These are phyloP conservation scores for Bacillus rossius DNA, from an alignment of 1,140 invertebrate species.

Conservation along the genomic window DNA sequence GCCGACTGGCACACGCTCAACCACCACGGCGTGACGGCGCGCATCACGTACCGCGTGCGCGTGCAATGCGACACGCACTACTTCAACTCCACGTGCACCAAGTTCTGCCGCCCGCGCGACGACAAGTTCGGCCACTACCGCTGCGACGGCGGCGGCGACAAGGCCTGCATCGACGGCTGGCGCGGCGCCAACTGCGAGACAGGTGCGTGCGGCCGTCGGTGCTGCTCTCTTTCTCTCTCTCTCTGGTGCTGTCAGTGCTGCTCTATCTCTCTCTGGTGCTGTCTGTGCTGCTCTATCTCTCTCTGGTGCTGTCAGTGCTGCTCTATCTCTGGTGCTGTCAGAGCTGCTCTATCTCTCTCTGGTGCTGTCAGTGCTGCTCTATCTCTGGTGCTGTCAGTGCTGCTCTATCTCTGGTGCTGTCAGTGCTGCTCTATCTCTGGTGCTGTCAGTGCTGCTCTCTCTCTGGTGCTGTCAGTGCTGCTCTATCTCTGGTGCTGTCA, in stretches of 20 bases:
- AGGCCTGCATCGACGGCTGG: conserved; percentile 90
- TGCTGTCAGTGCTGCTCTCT: no score
- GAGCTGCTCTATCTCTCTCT: no score
- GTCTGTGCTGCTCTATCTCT: background rate
- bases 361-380: no score
- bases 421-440: no score
- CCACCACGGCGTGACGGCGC: conserved; percentile 65
- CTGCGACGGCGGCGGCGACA: conserved; percentile 83
- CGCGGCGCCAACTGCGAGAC: conserved; percentile 87
- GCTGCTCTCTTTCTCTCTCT: no score
- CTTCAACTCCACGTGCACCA: conserved; percentile 92
- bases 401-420: no score
- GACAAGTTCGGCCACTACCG: conserved; percentile 93
- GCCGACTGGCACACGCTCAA: conserved; percentile 86
- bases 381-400: no score
- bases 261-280: no score
- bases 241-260: no score
- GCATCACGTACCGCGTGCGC: conserved; percentile 80
- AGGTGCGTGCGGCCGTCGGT: conserved; percentile 54
- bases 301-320: background rate
- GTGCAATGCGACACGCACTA: conserved; percentile 89
- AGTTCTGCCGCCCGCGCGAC: conserved; percentile 84
- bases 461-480: no score
- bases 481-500: no score
- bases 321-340: background rate